A percentile compares a stretch with the other conserved stretches of the same genome.
phyloP scores from a whole-genome alignment of 2,797 vertebrate species.

The Phalloptychus januarius region DNA sequence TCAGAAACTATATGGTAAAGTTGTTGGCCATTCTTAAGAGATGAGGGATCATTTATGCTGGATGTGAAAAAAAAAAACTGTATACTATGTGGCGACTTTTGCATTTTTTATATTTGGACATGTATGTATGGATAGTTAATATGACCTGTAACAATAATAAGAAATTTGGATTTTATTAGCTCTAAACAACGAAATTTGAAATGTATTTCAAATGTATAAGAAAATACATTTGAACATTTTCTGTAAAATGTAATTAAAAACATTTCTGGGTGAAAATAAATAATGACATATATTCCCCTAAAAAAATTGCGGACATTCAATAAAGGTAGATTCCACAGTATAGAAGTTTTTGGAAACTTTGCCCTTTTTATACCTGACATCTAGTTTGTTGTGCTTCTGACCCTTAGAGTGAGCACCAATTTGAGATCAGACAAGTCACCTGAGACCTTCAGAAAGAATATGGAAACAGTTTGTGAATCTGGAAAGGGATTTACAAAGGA shows the following conservation, averaged over 20 bases:
- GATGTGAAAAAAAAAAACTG: neutral
- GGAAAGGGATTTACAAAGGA: neutral
- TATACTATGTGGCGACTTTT: neutral
- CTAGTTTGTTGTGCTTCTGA: neutral
- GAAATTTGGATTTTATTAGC: neutral
- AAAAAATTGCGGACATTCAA: neutral
- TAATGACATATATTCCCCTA: neutral
- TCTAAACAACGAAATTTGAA: neutral
- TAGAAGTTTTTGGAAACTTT: neutral
- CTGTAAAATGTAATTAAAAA: neutral
- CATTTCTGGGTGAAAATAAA: neutral
- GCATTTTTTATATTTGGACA: neutral
- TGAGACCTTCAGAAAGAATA: neutral
- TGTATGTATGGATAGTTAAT: neutral
- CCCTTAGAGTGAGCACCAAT: neutral
- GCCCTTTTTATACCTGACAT: neutral
- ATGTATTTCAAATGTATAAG: no score
- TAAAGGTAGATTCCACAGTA: neutral
- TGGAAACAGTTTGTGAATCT: neutral
- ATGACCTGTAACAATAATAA: neutral
- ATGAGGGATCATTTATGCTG: neutral
- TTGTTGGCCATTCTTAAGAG: constrained; percentile 3
- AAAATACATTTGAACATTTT: neutral
- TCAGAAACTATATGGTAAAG: constrained; percentile 34
- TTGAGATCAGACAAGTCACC: neutral